Base-by-base conservation (phyloP, 1,140 invertebrate species). In the Lanistes nyassanus region DNA sequence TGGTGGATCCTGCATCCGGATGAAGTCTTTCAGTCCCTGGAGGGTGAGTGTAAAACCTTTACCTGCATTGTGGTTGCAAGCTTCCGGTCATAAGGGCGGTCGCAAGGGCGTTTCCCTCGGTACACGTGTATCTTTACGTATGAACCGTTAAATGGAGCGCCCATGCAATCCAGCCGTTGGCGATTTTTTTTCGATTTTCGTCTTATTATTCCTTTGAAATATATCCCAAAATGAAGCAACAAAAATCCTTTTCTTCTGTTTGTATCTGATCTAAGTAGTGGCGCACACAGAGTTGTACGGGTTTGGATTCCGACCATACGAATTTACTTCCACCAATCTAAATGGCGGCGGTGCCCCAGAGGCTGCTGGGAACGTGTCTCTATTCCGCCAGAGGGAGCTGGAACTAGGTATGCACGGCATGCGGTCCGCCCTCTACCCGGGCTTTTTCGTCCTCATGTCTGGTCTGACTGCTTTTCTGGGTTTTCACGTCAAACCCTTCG, bases 1-100 rank as follows among this genome's bases (percentile, higher is more conserved):
- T 81, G 80, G 82, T 85, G 85, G 84, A 79, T 85, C 29, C 68
- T 85, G 23, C 86, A 87, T 76, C 86, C 86, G 9, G 85, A 86
- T 70, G 86, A 87, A 70, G 79, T 85, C 51, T 86, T 79, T 42
- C 85, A 87, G 55, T 78, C 82, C 0, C 60, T 84, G 13, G 86
- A 87, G 82, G 83, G 86, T 87, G 68, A 67, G 78, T 73, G 16
- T 64, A n/a, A 4, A 7, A 6, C 26, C 21, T 5, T 65, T 34
- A 37, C 39, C 7, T 29, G 13, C 37, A n/a, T 31, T 34, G 60
- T 64, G 19, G 6, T 64, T 62, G n/a, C 11, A 29, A n/a, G 58
- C 34, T 31, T n/a, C 34, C 58, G 58, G 26, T 31, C n/a, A 29
- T 31, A 3, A 29, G n/a, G 4, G 26, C 58, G n/a, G 26, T 31